Evolutionary conservation across 2,113 vertebrate genomes (phyloP).

Genomic region (Caracal caracal): DNA sequence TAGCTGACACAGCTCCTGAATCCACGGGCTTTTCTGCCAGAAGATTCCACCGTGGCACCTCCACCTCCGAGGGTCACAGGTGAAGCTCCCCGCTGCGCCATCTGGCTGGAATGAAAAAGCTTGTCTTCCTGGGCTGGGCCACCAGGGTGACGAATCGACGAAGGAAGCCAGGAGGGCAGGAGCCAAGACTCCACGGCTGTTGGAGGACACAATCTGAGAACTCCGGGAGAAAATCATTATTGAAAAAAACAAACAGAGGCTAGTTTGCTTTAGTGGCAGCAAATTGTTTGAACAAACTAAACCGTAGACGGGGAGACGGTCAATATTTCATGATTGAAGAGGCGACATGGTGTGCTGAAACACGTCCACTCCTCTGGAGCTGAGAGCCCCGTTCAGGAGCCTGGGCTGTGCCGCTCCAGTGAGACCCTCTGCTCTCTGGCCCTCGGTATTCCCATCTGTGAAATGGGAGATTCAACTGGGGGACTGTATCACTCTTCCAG

Average conservation of each 20-base stretch:
- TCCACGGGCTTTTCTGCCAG: not conserved
- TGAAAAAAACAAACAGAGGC: not conserved
- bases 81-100: fast-evolving
- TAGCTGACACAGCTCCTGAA: not conserved
- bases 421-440: not conserved
- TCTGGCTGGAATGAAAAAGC: not conserved
- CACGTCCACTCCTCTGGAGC: not conserved
- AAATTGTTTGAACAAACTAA: not conserved
- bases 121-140: not conserved
- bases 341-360: fast-evolving
- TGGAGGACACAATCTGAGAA: not conserved
- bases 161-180: fast-evolving
- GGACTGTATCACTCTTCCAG: not conserved
- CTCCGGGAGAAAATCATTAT: not conserved
- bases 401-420: not conserved
- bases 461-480: not conserved
- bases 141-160: fast-evolving
- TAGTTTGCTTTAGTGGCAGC: not conserved
- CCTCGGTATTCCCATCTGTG: not conserved
- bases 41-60: fast-evolving
- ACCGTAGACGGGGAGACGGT: not conserved
- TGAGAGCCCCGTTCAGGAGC: not conserved
- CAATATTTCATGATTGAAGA: not conserved
- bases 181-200: fast-evolving
- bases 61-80: not conserved